Evolutionary conservation across 2,888 invertebrate genomes (phyloP).

Genomic region (Tenthredo notha): DNA sequence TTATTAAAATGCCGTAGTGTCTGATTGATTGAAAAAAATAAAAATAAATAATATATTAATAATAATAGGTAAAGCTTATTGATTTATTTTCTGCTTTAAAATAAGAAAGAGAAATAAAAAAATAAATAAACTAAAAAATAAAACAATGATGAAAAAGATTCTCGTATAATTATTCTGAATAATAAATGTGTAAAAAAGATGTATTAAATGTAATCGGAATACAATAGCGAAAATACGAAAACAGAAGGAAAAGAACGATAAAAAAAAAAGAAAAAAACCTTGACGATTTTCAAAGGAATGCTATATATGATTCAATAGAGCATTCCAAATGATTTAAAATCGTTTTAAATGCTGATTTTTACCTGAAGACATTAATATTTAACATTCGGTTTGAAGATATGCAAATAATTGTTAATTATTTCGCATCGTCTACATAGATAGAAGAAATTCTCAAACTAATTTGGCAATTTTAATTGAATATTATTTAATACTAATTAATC

Average conservation of each 20-base stretch:
- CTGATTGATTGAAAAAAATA: neutral
- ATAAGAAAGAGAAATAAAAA: neutral
- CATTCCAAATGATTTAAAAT: neutral
- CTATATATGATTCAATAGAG: neutral
- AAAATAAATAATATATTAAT: neutral
- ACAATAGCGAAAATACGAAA: neutral
- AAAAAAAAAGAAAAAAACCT: neutral
- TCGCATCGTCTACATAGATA: neutral
- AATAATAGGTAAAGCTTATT: neutral
- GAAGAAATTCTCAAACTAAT: constrained; percentile 46
- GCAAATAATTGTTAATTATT: constrained; percentile 9
- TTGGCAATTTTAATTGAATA: constrained; percentile 47
- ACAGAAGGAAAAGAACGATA: neutral
- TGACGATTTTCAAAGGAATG: neutral
- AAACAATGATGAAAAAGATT: neutral
- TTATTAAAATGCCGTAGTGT: neutral
- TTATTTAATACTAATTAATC: constrained; percentile 17
- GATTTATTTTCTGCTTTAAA: neutral
- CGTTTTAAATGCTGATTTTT: neutral
- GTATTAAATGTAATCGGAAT: neutral
- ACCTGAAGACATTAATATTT: constrained; percentile 5
- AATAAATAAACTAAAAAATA: neutral
- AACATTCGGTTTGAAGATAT: constrained; percentile 29
- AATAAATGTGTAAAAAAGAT: neutral
- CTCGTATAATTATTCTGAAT: neutral